Conservation (phyloP, 2,113 vertebrate species). For the Mus musculus region DNA sequence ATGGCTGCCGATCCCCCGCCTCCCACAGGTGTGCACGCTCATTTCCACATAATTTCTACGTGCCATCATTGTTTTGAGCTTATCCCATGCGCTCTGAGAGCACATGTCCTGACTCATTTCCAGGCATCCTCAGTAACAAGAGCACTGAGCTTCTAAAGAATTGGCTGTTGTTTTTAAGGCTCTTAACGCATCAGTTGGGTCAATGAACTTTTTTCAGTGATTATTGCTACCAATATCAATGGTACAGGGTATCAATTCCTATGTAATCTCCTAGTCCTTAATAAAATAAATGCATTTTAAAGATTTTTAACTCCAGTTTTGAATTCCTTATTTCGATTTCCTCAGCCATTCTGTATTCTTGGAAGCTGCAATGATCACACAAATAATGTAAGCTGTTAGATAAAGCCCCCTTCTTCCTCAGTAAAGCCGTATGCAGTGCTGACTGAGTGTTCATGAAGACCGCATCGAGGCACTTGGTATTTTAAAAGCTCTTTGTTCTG, state of each 20-base stretch:
- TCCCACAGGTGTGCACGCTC: background rate
- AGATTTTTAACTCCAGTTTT: background rate
- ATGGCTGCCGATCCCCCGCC: too few species aligned
- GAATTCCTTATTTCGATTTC: background rate
- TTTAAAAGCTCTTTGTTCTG: slow-evolving; percentile 42
- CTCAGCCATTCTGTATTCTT: background rate
- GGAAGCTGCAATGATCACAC: background rate
- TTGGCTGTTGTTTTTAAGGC: background rate
- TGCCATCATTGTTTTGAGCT: too few species aligned
- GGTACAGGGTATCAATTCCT: background rate
- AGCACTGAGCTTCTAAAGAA: background rate
- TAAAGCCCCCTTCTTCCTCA: background rate
- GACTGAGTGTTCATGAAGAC: background rate
- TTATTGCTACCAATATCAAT: background rate
- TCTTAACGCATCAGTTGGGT: background rate
- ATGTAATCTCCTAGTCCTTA: background rate
- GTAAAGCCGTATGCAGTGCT: background rate
- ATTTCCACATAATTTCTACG: background rate
- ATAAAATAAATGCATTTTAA: background rate
- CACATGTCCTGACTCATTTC: background rate
- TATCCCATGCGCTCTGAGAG: background rate
- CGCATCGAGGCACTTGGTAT: background rate
- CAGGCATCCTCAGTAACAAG: background rate
- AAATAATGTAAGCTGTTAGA: background rate
- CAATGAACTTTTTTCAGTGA: background rate